Evolutionary conservation across 2,888 invertebrate species (phyloP), one percentile per base, ranked within the genome.

Genomic region (Girardia tigrina): DNA sequence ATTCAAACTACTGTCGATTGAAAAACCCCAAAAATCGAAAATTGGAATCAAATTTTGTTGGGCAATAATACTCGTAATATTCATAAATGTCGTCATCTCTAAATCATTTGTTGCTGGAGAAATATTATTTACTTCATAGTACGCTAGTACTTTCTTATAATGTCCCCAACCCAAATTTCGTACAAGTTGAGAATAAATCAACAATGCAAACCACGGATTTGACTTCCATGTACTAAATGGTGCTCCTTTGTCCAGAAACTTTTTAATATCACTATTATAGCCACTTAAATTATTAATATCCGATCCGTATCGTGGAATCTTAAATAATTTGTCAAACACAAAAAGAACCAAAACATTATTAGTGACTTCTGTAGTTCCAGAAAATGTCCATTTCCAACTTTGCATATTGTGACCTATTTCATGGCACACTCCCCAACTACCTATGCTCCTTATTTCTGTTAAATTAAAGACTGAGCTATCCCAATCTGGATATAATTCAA

Each of bases 371-470:
- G 28, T 70, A 0, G 79, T 78, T 2, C 79, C 79, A 0, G 75
- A 74, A 29, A 79, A 80, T 1, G 79, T 79, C 80, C 80, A 80
- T 27, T 36, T 74, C 0, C n/a, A 26, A 29, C 72, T 29, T 77
- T 80, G 80, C 78, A 80, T 77, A 74, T 80, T 80, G 77, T 80
- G 79, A 16, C 80, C 80, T 0, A 80, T 71, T 76, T 80, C 80
- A 72, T 80, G 80, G 75, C 78, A 80, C 26, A 78, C 27, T 0
- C 80, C 80, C 80, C 80, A 80, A 16, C 69, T 73, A 6, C 79
- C 80, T 8, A 74, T 36, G 0, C 26, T 69, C 1, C n/a, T 23
- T 6, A 78, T 29, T 0, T 28, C 42, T 20, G 56, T 28, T 0
- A 36, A 73, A 74, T 78, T 77, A n/a, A 75, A n/a, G 72, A 74